Evolutionary conservation across 2,888 invertebrate genomes (phyloP), one percentile per base, ranked within the genome.

Genomic region (Trachelus iudaicus): DNA sequence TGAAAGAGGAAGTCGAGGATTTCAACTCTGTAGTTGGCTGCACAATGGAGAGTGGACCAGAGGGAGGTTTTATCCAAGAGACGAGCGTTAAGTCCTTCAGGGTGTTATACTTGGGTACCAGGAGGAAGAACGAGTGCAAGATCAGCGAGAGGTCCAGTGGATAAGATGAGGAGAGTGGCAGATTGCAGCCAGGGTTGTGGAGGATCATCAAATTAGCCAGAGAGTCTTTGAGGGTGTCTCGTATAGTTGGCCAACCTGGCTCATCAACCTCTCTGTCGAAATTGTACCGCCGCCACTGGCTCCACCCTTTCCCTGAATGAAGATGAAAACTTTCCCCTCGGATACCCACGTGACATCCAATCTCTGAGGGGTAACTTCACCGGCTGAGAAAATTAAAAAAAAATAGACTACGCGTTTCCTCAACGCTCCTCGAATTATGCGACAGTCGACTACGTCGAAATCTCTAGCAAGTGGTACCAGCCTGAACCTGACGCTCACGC

Each of bases 121-220:
- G 56, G 9, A 56, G 23, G 56, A 56, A 56, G 56, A 56, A 23
- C 56, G 23, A 56, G 40, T 23, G 23, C 56, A 56, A 87, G 89
- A 34, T 74, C 74, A 34, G 74, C 74, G 35, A 35, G 74, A 35
- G 74, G 56, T 56, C 9, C 56, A 56, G 23, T 56, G 56, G 56
- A 56, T 23, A 56, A 56, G 56, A 56, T 56, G 56, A 56, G 34
- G 3, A 30, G 74, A n/a, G n/a, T 87, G 88, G 89, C 89, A 89
- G 89, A 89, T 90, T 90, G 90, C 89, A 87, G 88, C 85, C 87
- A 83, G 81, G 84, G 86, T 89, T 89, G 87, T 90, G 88, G 90
- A 91, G 90, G 91, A 91, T 91, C 91, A 90, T 91, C 90, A 91
- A 91, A 91, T 91, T 91, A 91, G 90, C 88, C 86, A 85, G 87